A percentile compares a stretch with the other conserved stretches of the same genome.
phyloP scores from a whole-genome alignment of 2,888 invertebrate genomes.

The Torymus tubicola region DNA sequence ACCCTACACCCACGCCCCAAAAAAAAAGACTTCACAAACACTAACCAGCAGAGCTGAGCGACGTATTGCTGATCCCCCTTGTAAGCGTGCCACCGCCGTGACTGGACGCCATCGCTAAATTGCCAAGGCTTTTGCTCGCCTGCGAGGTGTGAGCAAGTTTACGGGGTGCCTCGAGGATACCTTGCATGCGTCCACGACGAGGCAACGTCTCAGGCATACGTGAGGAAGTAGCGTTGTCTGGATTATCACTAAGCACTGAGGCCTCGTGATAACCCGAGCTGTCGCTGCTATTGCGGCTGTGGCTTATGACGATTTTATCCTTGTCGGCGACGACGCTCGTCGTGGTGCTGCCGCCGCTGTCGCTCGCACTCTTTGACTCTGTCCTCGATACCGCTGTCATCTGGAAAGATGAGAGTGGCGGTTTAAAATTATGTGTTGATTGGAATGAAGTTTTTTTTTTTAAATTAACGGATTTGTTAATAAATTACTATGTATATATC shows the following conservation, averaged over 20 bases:
- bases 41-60: constrained; percentile 73
- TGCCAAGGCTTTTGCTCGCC: constrained; percentile 73
- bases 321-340: constrained; percentile 56
- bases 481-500: too few species aligned
- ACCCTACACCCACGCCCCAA: background rate
- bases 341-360: constrained; percentile 63
- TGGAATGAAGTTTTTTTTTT: too few species aligned
- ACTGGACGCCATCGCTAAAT: constrained; percentile 68
- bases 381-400: constrained; percentile 61
- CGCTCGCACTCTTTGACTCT: constrained; percentile 17
- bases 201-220: constrained; percentile 67
- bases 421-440: too few species aligned
- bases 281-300: constrained; percentile 85
- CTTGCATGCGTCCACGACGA: constrained; percentile 70
- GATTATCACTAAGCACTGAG: constrained; percentile 81
- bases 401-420: background rate
- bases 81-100: constrained; percentile 61
- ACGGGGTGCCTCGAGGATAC: constrained; percentile 67
- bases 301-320: constrained; percentile 79
- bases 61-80: constrained; percentile 71
- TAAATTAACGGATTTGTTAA: too few species aligned
- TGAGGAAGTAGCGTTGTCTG: constrained; percentile 70
- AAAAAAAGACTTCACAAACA: constrained; percentile 63
- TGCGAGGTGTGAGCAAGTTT: constrained; percentile 72
- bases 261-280: constrained; percentile 86